Evolutionary conservation across 92 coral and sea anemone species (phyloP), one percentile per base, ranked within the genome.

Genomic region (Umimayanthus kanabou): DNA sequence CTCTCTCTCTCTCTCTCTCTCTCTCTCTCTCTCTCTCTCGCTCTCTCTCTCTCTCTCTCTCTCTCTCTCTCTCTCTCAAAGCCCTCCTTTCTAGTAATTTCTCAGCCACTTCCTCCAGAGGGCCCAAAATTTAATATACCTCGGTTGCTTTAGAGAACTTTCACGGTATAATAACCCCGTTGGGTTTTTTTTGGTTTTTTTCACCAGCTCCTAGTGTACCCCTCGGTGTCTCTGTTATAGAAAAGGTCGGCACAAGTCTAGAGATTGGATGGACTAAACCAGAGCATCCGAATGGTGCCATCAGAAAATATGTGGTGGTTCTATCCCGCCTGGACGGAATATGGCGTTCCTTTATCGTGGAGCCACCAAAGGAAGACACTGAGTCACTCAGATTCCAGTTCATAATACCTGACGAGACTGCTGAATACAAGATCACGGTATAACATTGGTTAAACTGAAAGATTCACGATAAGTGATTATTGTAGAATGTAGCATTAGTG

Each of bases 211-310:
- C 98, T 13, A 91, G 94, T 57, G 91, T 92, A 25, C 98, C 98
- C 9, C 90, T 89, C 74, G 92, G 86, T 18, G 77, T 95, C 4
- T 93, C 94, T 71, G 93, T 95, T 11, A 76, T 88, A 58, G 87
- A 76, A 37, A 95, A 95, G 66, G 90, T 86, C 7, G 95, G 93
- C 4, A 33, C 92, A 1, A 92, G 90, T 3, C 76, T 95, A 29
- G 91, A 93, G 33, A 88, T 95, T 37, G 92, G 90, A 28, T 95
- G 98, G 98, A 88, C 73, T 33, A 88, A 77, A 75, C 98, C 98
- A 16, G 89, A 91, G 47, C 90, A 80, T 49, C 81, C 93, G 22
- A 95, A 95, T 50, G 98, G 98, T 6, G 91, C 91, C 39, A 91
- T 95, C 49, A 86, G 91, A 22, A 95, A 95, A 87, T 95, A 95